Base-by-base conservation (phyloP, 2,113 vertebrate genomes). In the Antigone vipio region DNA sequence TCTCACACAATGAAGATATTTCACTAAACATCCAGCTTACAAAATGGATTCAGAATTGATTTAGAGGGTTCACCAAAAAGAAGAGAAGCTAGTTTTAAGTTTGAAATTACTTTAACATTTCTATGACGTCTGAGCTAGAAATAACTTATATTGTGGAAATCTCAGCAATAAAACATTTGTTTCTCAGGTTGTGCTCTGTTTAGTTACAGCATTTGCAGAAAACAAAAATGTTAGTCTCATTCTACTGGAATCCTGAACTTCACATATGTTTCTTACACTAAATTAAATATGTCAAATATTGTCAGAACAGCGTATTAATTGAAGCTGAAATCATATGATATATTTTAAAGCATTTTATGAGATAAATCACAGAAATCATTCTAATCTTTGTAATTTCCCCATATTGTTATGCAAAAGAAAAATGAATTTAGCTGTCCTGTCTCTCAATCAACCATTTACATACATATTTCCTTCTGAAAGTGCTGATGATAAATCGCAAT, bases 1-100 rank as follows among this genome's bases (percentile, higher is more conserved):
- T 93, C 91, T 95, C 92, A 80, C 79, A 93, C 27, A 94, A 26
- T 79, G 89, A 97, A 93, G 80, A 68, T 87, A 89, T 42, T 92
- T 84, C 0, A 1, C 66, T 59, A 45, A 95, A 84, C 14, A 38
- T 50, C 27, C 77, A 85, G 84, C 53, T 84, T 78, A 86, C 84
- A 90, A 86, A 97, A 97, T 77, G 53, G 78, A 77, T 81, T 84
- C 50, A 83, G 47, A 83, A 67, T 23, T 45, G 9, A n/a, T 20
- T 55, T 22, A 67, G 30, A 9, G 18, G 27, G 19, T 49, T 64
- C 83, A 89, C 47, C 59, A 83, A 72, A 62, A 82, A 84, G 17
- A 67, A 47, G 15, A 73, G 6, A 55, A 4, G 1, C 10, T 27
- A 35, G 18, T 40, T 40, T 76, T 59, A 78, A 81, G 60, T 91